Evolutionary conservation across 2,888 invertebrate genomes (phyloP).

Genomic region (Rhingia rostrata): DNA sequence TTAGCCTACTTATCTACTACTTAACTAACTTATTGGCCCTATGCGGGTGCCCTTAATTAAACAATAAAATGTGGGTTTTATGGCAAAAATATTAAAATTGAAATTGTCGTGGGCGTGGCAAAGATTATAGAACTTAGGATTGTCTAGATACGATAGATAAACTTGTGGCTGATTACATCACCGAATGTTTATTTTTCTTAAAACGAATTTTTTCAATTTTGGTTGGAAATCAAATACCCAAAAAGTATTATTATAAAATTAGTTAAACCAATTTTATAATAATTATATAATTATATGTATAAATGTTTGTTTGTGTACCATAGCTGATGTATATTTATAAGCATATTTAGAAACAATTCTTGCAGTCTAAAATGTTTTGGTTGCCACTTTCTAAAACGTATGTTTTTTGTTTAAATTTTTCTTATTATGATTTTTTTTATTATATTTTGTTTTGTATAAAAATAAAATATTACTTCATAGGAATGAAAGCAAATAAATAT

Average conservation of each 20-base stretch:
- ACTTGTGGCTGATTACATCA: conserved; percentile 3
- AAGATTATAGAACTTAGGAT: too few species aligned
- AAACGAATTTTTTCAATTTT: conserved; percentile 24
- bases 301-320: conserved; percentile 49
- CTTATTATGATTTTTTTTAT: conserved; percentile 17
- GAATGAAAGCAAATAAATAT: conserved; percentile 51
- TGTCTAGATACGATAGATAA: too few species aligned
- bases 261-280: conserved; percentile 72
- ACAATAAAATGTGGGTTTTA: too few species aligned
- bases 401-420: conserved; percentile 28
- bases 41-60: too few species aligned
- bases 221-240: conserved; percentile 24
- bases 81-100: too few species aligned
- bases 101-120: too few species aligned
- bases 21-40: too few species aligned
- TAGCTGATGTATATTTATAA: conserved; percentile 65
- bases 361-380: conserved; percentile 45
- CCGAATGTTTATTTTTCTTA: conserved; percentile 32
- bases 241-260: conserved; percentile 33
- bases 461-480: conserved; percentile 35
- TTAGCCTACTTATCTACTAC: too few species aligned
- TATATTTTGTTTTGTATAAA: conserved; percentile 26
- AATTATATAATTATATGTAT: conserved; percentile 63
- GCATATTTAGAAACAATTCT: conserved; percentile 60
- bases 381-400: conserved; percentile 23